phyloP scores from a whole-genome alignment of 2,797 vertebrate species.

The Amblyopsis hoosieri region DNA sequence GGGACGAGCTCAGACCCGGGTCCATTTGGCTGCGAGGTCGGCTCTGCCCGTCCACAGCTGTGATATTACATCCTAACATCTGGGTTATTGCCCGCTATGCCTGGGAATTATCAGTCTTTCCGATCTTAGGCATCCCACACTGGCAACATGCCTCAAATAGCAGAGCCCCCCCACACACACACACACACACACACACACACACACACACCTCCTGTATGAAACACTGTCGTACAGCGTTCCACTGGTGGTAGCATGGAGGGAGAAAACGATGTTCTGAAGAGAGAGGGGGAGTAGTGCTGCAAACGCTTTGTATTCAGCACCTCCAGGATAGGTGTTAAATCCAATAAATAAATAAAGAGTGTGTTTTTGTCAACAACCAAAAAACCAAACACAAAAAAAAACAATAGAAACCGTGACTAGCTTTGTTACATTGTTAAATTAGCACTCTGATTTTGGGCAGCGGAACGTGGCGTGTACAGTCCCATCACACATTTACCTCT shows the following conservation, averaged over 20 bases:
- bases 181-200: slow-evolving; percentile 40
- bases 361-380: slow-evolving; percentile 38
- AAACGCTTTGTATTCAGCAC: slow-evolving; percentile 68
- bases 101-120: slow-evolving; percentile 96
- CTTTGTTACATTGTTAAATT: slow-evolving; percentile 74
- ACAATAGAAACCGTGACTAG: slow-evolving; percentile 35
- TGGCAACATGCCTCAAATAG: slow-evolving; percentile 80
- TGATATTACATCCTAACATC: slow-evolving; percentile 96
- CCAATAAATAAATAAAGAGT: slow-evolving; percentile 67
- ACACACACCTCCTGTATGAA: slow-evolving; percentile 71
- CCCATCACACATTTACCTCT: slow-evolving; percentile 67
- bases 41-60: slow-evolving; percentile 92
- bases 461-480: slow-evolving; percentile 54
- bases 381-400: slow-evolving; percentile 49
- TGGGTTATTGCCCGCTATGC: slow-evolving; percentile 98
- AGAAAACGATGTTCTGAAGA: slow-evolving; percentile 64
- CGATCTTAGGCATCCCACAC: slow-evolving; percentile 92
- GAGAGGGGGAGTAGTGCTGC: slow-evolving; percentile 59
- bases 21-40: slow-evolving; percentile 89
- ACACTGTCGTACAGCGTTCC: slow-evolving; percentile 79
- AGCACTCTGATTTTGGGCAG: slow-evolving; percentile 67
- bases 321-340: slow-evolving; percentile 79
- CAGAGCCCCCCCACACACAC: slow-evolving; percentile 37
- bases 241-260: slow-evolving; percentile 68
- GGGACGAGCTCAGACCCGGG: slow-evolving; percentile 85